Evolutionary conservation across 2,797 vertebrate species (phyloP), one percentile per base, ranked within the genome.

Genomic region (Tragelaphus eurycerus): DNA sequence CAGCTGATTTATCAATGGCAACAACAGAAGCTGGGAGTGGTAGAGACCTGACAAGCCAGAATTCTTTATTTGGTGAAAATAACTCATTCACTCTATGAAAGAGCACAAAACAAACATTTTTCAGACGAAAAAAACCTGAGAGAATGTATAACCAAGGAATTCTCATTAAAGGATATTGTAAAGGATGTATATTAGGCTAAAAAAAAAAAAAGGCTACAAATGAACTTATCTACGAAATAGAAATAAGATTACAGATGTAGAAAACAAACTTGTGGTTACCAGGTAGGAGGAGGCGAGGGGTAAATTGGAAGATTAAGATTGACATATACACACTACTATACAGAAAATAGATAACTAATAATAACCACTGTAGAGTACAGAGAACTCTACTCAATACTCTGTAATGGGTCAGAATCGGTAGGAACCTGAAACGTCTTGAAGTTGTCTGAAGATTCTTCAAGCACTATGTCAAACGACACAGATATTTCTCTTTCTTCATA

Each of bases 51-150:
- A 96, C 82, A 87, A 79, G 64, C n/a, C n/a, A 94, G 89, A 94
- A 90, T 94, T 97, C 59, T 59, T 92, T 87, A 76, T 55, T 62
- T 3, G 38, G 86, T 6, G 4, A 87, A 85, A 92, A 76, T 87
- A 55, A 57, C 25, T 92, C 38, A 74, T 25, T 74, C 38, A 74
- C 3, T 88, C 46, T 17, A 78, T 57, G 57, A 82, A 71, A 64
- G 59, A 92, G 17, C 62, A 87, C 46, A 83, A 94, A 83, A 89
- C 38, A 96, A 62, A 94, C n/a, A 60, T 17, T 48, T 71, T 71
- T 87, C 74, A 64, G 85, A 90, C 29, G 59, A 95, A 79, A 25
- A 67, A 92, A 86, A 96, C 83, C 54, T 82, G 54, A 91, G 31
- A 94, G 81, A 67, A 94, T 59, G 21, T 81, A 64, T 86, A 90